Evolutionary conservation across 2,888 invertebrate genomes (phyloP), one percentile per base, ranked within the genome.

Genomic region (Rhagophthalmus giganteus): DNA sequence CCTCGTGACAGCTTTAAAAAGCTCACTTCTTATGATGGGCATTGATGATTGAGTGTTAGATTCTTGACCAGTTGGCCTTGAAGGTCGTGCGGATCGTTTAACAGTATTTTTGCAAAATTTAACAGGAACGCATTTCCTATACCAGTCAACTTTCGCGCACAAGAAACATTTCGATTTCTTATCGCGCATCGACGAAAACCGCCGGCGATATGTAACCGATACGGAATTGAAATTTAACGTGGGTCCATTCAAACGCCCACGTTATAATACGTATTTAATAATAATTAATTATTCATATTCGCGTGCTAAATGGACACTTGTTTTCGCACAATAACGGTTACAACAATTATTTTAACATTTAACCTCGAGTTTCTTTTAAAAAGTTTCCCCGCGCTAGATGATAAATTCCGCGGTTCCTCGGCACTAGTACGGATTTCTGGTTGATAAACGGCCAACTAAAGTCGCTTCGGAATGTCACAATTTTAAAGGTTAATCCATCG

Each of bases 1-100:
- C 44, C 30, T 40, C 35, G 53, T 53, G 53, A 53, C 50, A 56
- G 46, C 38, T 48, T 33, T 53, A 50, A 53, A 45, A 50, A 46
- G 55, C 42, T 15, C 37, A 32, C 8, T 32, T 24, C 40, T 38
- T 53, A 35, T 40, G 41, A 7, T 7, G 7, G 51, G 11, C 25
- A 24, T 26, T 33, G 38, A 32, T 28, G 47, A 47, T 47, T 39
- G 34, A 39, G 39, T 27, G 32, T 39, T 47, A 38, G 25, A 48
- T 48, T 40, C 48, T 12, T 10, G 20, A 34, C 48, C 48, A 40
- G 40, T 40, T 40, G 27, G 12, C 48, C 48, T 48, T 48, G 39
- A 32, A 39, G 47, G 47, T 47, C 32, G 39, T 24, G 33, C 15
- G 16, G n/a, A 14, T n/a, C n/a, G n/a, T n/a, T n/a, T n/a, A n/a